A percentile compares a stretch with the other conserved stretches of the same genome.
Conservation (phyloP, 2,113 vertebrate species). For the Pomatostomus ruficeps region DNA sequence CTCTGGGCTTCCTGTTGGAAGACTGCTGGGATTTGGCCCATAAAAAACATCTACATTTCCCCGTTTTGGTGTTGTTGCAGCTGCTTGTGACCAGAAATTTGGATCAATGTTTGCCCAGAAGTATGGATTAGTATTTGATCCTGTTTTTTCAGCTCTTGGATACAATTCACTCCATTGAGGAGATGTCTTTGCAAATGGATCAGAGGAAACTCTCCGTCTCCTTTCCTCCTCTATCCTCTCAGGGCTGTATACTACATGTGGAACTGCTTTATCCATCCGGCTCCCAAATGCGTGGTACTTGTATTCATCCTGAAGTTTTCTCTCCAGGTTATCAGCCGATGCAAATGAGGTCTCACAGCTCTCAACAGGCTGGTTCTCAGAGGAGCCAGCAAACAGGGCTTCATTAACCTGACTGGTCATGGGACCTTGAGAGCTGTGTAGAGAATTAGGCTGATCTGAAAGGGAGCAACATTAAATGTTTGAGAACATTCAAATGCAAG, state of each 20-base stretch:
- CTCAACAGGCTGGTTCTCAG: slow-evolving; percentile 72
- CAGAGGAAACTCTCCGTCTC: slow-evolving; percentile 28
- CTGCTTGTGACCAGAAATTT: neutral
- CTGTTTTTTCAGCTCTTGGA: neutral
- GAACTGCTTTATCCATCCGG: slow-evolving; percentile 49
- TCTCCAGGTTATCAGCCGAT: slow-evolving; percentile 26
- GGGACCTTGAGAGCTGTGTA: slow-evolving; percentile 80
- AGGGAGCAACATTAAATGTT: neutral
- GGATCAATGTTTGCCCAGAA: neutral
- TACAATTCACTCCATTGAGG: slow-evolving; percentile 50
- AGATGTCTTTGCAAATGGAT: slow-evolving; percentile 36
- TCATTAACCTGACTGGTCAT: slow-evolving; percentile 9
- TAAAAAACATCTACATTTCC: neutral
- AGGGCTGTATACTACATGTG: neutral
- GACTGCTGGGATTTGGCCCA: neutral
- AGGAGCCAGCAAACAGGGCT: slow-evolving; percentile 18
- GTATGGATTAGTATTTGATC: neutral
- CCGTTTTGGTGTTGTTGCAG: neutral
- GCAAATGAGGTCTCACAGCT: slow-evolving; percentile 46
- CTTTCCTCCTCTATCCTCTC: slow-evolving; percentile 44
- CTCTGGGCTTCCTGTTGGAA: neutral
- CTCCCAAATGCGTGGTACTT: slow-evolving; percentile 81
- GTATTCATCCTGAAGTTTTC: slow-evolving; percentile 82
- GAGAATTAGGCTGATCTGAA: slow-evolving; percentile 79
- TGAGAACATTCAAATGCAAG: neutral